Base-by-base conservation (phyloP, 2,113 vertebrate species). In the Corydoras maculifer region DNA sequence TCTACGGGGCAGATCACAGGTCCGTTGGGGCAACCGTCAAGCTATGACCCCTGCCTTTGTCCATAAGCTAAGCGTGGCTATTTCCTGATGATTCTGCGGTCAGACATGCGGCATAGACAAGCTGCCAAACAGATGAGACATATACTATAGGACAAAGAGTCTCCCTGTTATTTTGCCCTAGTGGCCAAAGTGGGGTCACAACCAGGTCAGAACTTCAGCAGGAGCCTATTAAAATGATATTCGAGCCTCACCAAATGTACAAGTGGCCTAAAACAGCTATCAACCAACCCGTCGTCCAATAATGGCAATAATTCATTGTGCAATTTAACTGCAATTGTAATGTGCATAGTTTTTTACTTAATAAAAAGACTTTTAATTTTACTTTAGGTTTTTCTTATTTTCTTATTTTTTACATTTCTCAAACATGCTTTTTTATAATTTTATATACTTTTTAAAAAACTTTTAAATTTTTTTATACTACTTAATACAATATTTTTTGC, bases 21-120 rank as follows among this genome's bases (percentile, higher is more conserved):
- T 64, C 86, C 81, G 80, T 86, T 87, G 85, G 86, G 82, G 79
- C 75, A 81, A 4, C 5, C 66, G 66, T 69, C 82, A 79, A 78
- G 62, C 75, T 8, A 51, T 81, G 85, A 87, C 88, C 82, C 76
- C 79, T 31, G 79, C 76, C 76, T 87, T 84, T 89, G 82, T 84
- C 58, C 70, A 78, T 74, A 82, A 87, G 83, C 80, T 82, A 79
- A 48, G 25, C 82, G 83, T 73, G 78, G 71, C 70, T 59, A 51
- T 29, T 79, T 75, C 74, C 81, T 32, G 64, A 80, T 80, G 83
- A 54, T 80, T 75, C 75, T 72, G 81, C 74, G 82, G 83, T 83
- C 79, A 73, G 73, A 75, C 75, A 57, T 82, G 74, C 67, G 75
- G 77, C 69, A 58, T 68, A 69, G 48, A 73, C 69, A 30, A 82